Evolutionary conservation across 2,113 vertebrate genomes (phyloP), one percentile per base, ranked within the genome.

Genomic region (Rostratula benghalensis): DNA sequence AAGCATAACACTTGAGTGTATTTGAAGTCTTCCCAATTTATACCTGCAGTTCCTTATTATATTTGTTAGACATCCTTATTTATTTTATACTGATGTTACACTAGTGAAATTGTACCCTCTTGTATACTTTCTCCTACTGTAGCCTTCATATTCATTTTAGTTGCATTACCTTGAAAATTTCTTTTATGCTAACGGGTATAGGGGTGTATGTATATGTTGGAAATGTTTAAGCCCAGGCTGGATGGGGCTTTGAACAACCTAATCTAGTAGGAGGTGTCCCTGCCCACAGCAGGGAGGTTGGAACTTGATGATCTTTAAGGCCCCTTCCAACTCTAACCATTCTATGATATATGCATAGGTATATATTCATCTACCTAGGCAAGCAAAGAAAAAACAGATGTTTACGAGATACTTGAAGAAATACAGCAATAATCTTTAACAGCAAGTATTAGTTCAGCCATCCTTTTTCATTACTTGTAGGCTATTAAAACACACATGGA

Each of bases 21-120:
- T 48, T 84, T 90, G 57, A 94, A 90, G 46, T 46, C 87, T 77
- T 91, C 27, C n/a, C 43, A 75, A 94, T 94, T 93, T 80, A 88
- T 37, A 93, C 31, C 46, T 80, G 61, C 31, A 21, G 35, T 9
- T 71, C 33, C 28, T 81, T 75, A 60, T 1, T 9, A 64, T 71
- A 30, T 16, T 83, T 83, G 41, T 71, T 53, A 91, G 39, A 74
- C 37, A 81, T 60, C 16, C 46, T 65, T 93, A 77, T 53, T 88
- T 92, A 82, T 73, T 85, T 90, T 68, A 74, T 18, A 60, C 30
- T 15, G n/a, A 56, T 33, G 48, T 31, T 83, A 79, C 7, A 24
- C 16, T 28, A 83, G 54, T 61, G 69, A 80, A 87, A 84, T 6
- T 80, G 21, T 33, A 78, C 5, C 6, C 54, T 64, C 31, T 21